Evolutionary conservation across 2,113 vertebrate genomes (phyloP), one percentile per base, ranked within the genome.

Genomic region (Oxygymnocypris stewartii): DNA sequence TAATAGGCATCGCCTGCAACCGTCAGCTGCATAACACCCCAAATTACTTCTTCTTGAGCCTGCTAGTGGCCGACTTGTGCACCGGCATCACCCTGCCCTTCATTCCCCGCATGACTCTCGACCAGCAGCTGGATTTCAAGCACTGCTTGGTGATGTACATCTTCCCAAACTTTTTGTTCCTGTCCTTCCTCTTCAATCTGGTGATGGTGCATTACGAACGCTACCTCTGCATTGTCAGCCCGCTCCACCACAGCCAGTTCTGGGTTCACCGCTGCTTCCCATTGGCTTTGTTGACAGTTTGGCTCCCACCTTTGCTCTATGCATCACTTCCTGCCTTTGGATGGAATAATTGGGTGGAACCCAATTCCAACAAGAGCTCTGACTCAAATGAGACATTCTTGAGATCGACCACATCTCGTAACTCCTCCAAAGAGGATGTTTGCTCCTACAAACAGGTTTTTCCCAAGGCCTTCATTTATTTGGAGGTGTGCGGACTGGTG

Each of bases 21-120:
- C 96, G 93, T 2, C 94, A 91, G 80, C 94, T 97, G 44, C 96
- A 96, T 90, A 95, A 94, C 91, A 95, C 96, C 0, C 92, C 96
- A 4, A 96, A 96, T 92, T 97, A 96, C 93, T 96, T 97, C 94
- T 97, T 98, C 93, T 93, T 98, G 75, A 97, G 97, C 88, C 92
- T 98, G 84, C 63, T 97, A 16, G 93, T 96, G 90, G 95, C 97
- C 0, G 97, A 96, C 49, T 80, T 97, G 88, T 94, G 95, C 84
- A 97, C 96, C 0, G 97, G 96, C 1, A 88, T 96, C 85, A 93
- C 95, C 0, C 90, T 97, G 76, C 96, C 96, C 0, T 91, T 91
- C 23, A 92, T 97, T 4, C 95, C 97, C 0, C 81, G 91, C 6
- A 95, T 97, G 90, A 94, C 93, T 57, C 91, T 91, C 23, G 87